These are phyloP conservation scores for Nyctibius grandis DNA, from an alignment of 2,797 vertebrate species.

Conservation along the genomic window DNA sequence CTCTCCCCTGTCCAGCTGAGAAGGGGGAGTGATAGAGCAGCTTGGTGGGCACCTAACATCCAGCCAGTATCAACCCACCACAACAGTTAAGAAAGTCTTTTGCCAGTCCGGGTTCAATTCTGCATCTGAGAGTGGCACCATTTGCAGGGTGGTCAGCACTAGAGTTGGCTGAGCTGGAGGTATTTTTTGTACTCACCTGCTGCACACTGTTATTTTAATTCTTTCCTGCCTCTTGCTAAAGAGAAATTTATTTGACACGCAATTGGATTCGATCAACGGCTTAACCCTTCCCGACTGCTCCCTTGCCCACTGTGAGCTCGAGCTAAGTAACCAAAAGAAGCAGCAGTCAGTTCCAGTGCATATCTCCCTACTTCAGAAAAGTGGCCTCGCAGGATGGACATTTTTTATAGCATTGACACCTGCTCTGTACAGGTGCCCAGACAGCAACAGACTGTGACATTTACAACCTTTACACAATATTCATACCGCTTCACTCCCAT, in stretches of 20 bases:
- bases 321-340: not conserved
- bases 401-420: not conserved
- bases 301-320: not conserved
- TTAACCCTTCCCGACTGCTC: not conserved
- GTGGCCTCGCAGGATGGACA: not conserved
- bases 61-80: not conserved
- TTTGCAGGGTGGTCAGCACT: not conserved
- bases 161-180: not conserved
- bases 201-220: not conserved
- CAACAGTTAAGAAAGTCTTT: not conserved
- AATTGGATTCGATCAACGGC: not conserved
- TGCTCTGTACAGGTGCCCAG: slow-evolving; percentile 40
- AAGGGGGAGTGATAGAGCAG: not conserved
- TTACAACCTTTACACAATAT: slow-evolving; percentile 58
- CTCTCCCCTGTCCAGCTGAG: not conserved
- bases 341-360: not conserved
- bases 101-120: accelerated
- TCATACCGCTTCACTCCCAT: slow-evolving; percentile 16
- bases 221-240: not conserved
- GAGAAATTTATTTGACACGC: not conserved
- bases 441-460: slow-evolving; percentile 44
- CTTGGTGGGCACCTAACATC: not conserved
- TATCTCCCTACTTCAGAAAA: not conserved
- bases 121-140: not conserved
- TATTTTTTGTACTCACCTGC: not conserved